Percentiles rank a stretch among this genome's conserved stretches.
Evolutionary conservation across 2,888 invertebrate species (phyloP).

Genomic region (Phrixothrix hirtus): DNA sequence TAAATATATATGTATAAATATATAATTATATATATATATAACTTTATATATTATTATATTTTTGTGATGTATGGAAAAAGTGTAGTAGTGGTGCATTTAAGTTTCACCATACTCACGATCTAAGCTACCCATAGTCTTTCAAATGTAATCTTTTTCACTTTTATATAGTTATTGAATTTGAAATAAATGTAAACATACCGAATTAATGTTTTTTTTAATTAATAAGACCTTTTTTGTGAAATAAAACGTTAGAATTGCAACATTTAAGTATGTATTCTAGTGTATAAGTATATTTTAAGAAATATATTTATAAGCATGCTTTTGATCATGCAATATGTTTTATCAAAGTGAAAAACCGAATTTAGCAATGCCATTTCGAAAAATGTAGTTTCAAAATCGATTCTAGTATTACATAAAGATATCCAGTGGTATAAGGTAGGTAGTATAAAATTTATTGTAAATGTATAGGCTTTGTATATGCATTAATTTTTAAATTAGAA

Average conservation of each 20-base stretch:
- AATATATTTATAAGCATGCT: too few relatives aligned
- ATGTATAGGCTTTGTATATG: too few relatives aligned
- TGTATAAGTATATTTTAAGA: too few relatives aligned
- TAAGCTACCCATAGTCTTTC: constrained; percentile 56
- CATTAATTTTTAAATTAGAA: too few relatives aligned
- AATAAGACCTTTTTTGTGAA: not conserved
- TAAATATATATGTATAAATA: constrained; percentile 52
- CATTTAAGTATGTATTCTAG: too few relatives aligned
- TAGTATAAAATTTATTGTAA: too few relatives aligned
- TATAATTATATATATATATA: constrained; percentile 45
- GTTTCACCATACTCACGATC: constrained; percentile 50
- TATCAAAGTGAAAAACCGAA: not conserved
- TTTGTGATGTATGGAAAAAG: constrained; percentile 54
- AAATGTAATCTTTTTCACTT: constrained; percentile 57
- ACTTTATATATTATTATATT: constrained; percentile 49
- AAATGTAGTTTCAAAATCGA: too few relatives aligned
- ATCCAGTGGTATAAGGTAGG: too few relatives aligned
- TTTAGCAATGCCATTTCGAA: not conserved
- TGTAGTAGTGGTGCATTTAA: constrained; percentile 25
- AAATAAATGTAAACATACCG: constrained; percentile 57
- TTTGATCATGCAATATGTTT: too few relatives aligned
- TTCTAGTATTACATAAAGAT: too few relatives aligned
- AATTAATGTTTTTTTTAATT: constrained; percentile 38
- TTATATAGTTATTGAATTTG: constrained; percentile 54
- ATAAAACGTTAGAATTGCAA: too few relatives aligned